phyloP scores from a whole-genome alignment of 1,140 invertebrate species.

The Colletes gigas region DNA sequence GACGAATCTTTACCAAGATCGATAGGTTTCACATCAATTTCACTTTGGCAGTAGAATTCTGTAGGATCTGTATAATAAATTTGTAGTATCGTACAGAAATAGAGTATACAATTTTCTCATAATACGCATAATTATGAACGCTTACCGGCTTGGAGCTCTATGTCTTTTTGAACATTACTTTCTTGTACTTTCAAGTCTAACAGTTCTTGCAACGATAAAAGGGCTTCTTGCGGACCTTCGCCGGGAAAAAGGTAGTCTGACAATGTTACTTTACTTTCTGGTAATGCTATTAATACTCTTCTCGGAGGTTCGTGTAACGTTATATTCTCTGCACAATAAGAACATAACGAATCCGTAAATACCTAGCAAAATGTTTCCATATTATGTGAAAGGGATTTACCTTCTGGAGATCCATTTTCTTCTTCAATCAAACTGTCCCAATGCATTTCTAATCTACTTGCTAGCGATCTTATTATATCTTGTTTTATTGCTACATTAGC shows the following conservation, averaged over 20 bases:
- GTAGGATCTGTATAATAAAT: constrained; percentile 82
- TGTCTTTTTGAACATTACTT: constrained; percentile 84
- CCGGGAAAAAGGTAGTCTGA: constrained; percentile 93
- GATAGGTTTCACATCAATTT: constrained; percentile 81
- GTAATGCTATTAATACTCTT: constrained; percentile 86
- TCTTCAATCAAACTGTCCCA: constrained; percentile 92
- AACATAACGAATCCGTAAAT: constrained; percentile 26
- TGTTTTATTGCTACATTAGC: constrained; percentile 86
- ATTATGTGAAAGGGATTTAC: constrained; percentile 65
- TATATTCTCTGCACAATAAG: constrained; percentile 82
- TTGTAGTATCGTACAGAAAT: constrained; percentile 25
- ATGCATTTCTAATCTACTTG: constrained; percentile 90
- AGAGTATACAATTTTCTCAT: constrained; percentile 18
- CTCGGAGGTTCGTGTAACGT: constrained; percentile 90
- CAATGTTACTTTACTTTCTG: constrained; percentile 85
- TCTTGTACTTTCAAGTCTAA: constrained; percentile 87
- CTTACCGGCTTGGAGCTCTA: constrained; percentile 84
- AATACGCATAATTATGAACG: constrained; percentile 15
- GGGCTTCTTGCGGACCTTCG: constrained; percentile 88
- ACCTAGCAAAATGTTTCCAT: constrained; percentile 22
- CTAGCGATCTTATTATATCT: constrained; percentile 89
- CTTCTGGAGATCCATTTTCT: constrained; percentile 86
- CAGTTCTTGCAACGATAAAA: constrained; percentile 87
- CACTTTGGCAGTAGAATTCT: constrained; percentile 84
- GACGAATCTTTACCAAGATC: constrained; percentile 78